Base-by-base conservation (phyloP, 1,140 invertebrate genomes). In the Scaptomyza hsui region DNA sequence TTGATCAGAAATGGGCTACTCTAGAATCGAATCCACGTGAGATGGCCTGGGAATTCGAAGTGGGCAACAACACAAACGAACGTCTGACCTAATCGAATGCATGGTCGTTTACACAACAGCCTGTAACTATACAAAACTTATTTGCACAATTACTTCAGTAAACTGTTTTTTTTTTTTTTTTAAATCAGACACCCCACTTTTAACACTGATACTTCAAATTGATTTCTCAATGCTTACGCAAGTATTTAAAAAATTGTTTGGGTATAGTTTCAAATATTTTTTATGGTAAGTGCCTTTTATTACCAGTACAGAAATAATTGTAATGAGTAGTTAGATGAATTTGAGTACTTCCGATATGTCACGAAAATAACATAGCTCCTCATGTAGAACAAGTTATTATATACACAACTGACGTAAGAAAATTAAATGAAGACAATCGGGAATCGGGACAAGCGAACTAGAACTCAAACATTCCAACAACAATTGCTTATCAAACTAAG, bases 21-120 rank as follows among this genome's bases (percentile, higher is more conserved):
- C 64, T 45, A 39, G 4, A 18, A 18, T 7, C 41, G 1, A 18
- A 19, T 4, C 29, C 29, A 1, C 29, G 35, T 4, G 56, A 13
- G 19, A 12, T 9, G 2, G 19, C 48, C 26, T 68, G 65, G 65
- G 65, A 61, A 12, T 52, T 37, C 1, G 57, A 68, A 18, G 47
- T 9, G 3, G 21, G 19, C 24, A 49, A 48, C 52, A 48, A 10
- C 21, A 29, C 4, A 21, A 29, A 10, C 47, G 53, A 51, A 39
- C 49, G 51, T 4, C 21, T 39, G 1, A 2, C 16, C 39, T 55
- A 45, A n/a, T 44, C 19, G 12, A 16, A 9, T 10, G 4, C 7
- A 6, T 29, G 3, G 12, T 18, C 19, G 32, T 13, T 12, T 19
- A 16, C 10, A 29, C 9, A 1, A 51, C 6, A 51, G 5, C 7